phyloP scores from a whole-genome alignment of 2,888 invertebrate species.

The Anthophora plumipes region DNA sequence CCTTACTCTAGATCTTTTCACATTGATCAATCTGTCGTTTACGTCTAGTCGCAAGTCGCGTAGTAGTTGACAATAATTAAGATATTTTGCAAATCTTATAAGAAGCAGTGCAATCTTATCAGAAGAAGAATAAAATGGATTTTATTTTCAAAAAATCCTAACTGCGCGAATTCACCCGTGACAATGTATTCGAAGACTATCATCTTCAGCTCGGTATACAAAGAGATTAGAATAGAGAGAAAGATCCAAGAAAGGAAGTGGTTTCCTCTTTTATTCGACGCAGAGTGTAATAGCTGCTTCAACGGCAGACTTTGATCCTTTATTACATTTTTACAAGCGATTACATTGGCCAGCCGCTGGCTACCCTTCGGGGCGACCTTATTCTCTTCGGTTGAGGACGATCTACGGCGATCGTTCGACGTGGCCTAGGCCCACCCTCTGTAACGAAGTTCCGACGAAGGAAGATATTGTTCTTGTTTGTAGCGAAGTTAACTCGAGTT shows the following conservation, averaged over 20 bases:
- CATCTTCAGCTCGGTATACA: no score
- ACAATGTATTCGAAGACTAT: no score
- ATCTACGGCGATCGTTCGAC: slow-evolving; percentile 55
- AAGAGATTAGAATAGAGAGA: no score
- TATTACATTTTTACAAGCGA: slow-evolving; percentile 84
- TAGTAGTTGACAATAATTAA: no score
- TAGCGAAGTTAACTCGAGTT: slow-evolving; percentile 79
- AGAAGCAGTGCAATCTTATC: no score
- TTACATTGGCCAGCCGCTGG: slow-evolving; percentile 82
- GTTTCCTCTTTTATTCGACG: slow-evolving; percentile 35
- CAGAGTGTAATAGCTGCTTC: slow-evolving; percentile 67
- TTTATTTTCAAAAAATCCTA: no score
- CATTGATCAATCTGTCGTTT: no score
- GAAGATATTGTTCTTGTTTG: slow-evolving; percentile 83
- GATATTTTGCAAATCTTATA: no score
- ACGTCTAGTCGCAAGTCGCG: no score
- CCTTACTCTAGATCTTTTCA: no score
- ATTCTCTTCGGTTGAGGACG: slow-evolving; percentile 62
- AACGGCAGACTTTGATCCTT: slow-evolving; percentile 79
- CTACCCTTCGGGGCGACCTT: slow-evolving; percentile 72
- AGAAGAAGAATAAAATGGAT: no score
- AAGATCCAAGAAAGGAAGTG: background rate
- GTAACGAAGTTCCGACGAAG: slow-evolving; percentile 76
- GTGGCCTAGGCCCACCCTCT: slow-evolving; percentile 22
- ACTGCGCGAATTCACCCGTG: no score